phyloP scores from a whole-genome alignment of 1,140 invertebrate species.

The Polypedilum vanderplanki region DNA sequence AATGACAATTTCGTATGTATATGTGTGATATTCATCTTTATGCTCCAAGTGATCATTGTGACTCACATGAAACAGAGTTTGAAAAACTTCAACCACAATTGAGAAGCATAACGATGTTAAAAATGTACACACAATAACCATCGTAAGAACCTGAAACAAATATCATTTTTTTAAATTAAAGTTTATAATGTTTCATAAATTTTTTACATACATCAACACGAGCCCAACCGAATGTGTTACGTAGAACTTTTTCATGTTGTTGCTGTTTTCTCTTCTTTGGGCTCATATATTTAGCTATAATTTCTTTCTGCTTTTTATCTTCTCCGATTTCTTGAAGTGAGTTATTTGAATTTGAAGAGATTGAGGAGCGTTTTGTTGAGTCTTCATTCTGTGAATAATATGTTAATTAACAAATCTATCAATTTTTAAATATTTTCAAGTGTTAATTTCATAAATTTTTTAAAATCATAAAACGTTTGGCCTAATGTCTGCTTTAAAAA shows the following conservation, averaged over 20 bases:
- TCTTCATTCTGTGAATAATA: neutral
- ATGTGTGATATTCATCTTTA: neutral
- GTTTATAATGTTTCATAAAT: no score
- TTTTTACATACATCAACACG: constrained; percentile 66
- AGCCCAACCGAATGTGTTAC: constrained; percentile 88
- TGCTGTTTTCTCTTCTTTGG: constrained; percentile 33
- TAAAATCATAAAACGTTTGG: no score
- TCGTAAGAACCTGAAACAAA: constrained; percentile 48
- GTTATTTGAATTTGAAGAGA: neutral
- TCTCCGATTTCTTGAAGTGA: neutral
- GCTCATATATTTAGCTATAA: neutral
- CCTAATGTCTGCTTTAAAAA: no score
- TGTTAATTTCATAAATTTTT: no score
- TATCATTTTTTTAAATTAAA: no score
- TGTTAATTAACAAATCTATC: neutral
- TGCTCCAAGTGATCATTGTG: constrained; percentile 54
- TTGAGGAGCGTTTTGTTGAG: neutral
- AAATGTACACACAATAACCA: constrained; percentile 74
- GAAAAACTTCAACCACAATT: constrained; percentile 69
- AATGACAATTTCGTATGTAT: constrained; percentile 46
- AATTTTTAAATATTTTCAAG: no score
- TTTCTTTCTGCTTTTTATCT: neutral
- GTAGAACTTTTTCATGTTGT: constrained; percentile 56
- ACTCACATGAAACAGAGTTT: constrained; percentile 68
- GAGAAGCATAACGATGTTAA: constrained; percentile 77